phyloP scores from a whole-genome alignment of 2,113 vertebrate species.

The Bambusicola thoracicus region DNA sequence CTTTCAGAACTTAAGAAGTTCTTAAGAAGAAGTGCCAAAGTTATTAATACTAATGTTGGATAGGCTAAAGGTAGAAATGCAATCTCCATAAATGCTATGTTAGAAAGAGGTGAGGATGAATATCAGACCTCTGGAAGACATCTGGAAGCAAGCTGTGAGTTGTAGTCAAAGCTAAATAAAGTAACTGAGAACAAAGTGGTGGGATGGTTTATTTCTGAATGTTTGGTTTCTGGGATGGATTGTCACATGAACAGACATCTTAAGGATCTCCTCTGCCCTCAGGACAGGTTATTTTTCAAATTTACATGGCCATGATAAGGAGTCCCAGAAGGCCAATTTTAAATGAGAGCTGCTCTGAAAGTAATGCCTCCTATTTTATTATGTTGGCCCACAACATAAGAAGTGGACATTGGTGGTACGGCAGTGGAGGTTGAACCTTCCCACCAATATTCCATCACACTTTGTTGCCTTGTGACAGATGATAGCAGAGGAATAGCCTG shows the following conservation, averaged over 20 bases:
- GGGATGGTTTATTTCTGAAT: neutral
- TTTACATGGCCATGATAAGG: neutral
- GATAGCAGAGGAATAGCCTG: no score
- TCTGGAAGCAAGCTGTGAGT: neutral
- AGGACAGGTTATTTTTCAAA: neutral
- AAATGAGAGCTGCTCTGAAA: neutral
- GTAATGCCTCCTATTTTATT: no score
- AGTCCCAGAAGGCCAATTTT: neutral
- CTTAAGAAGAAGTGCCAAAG: neutral
- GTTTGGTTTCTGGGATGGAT: neutral
- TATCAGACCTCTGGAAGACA: constrained; percentile 4
- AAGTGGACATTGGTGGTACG: no score
- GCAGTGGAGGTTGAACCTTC: no score
- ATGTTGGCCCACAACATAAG: no score
- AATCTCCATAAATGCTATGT: neutral
- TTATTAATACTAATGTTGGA: neutral
- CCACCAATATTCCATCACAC: no score
- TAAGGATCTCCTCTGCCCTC: neutral
- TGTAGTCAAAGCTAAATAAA: neutral
- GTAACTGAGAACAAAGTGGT: neutral
- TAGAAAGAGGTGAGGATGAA: neutral
- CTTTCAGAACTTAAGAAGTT: neutral
- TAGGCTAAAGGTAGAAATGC: neutral
- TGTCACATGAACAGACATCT: neutral
- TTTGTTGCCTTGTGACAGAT: no score